These are phyloP conservation scores for Serripes groenlandicus DNA, from an alignment of 2,888 invertebrate genomes.

Conservation along the genomic window DNA sequence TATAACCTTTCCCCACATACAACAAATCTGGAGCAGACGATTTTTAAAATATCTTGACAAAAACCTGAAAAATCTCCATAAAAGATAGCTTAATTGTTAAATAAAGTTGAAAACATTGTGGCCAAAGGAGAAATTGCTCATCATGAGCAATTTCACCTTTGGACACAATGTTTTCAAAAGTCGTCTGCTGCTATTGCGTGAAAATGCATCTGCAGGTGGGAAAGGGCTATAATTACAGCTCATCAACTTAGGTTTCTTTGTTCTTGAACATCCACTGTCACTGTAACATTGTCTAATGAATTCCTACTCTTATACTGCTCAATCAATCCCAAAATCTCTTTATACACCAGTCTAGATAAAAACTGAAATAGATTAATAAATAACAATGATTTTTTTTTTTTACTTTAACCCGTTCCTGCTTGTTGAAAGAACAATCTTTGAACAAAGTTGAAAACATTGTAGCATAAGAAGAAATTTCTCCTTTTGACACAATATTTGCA, in stretches of 20 bases:
- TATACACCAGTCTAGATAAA: constrained; percentile 65
- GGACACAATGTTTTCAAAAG: background rate
- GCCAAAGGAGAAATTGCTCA: background rate
- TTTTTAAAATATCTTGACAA: too few species aligned
- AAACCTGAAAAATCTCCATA: too few species aligned
- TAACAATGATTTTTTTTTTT: background rate
- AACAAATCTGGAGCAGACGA: too few species aligned
- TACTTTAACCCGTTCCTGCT: background rate
- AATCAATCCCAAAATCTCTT: constrained; percentile 48
- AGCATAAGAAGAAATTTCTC: background rate
- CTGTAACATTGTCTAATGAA: background rate
- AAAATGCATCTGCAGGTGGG: background rate
- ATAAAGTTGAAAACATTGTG: background rate
- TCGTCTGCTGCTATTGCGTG: background rate
- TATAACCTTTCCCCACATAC: too few species aligned
- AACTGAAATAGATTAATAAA: constrained; percentile 63
- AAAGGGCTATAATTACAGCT: background rate
- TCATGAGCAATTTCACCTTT: background rate
- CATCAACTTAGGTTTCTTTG: constrained; percentile 1
- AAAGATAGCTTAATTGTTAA: too few species aligned
- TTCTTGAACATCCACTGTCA: constrained; percentile 2
- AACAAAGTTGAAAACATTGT: background rate
- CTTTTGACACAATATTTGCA: too few species aligned
- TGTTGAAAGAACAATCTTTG: background rate
- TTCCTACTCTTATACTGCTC: background rate